Conservation (phyloP, 2,888 invertebrate species). For the Acrobasis suavella region DNA sequence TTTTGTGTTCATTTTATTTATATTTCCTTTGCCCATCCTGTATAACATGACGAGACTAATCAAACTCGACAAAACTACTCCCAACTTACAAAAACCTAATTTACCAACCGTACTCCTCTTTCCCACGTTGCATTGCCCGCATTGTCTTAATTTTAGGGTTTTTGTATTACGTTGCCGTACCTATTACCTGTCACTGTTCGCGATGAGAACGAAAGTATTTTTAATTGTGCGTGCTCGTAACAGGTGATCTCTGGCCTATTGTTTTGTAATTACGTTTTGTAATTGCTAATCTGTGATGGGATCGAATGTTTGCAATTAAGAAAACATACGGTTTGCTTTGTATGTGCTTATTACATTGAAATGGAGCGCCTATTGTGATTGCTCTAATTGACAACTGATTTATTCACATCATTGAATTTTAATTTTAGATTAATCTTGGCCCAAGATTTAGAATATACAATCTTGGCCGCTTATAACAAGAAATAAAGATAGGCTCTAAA, state of each 20-base stretch:
- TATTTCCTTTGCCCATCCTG: too few species aligned
- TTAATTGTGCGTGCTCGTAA: constrained; percentile 19
- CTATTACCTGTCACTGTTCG: constrained; percentile 5
- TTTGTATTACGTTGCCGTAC: constrained; percentile 19
- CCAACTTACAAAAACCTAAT: constrained; percentile 3
- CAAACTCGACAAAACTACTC: neutral
- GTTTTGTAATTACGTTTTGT: constrained; percentile 9
- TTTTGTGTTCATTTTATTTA: too few species aligned
- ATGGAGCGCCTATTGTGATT: constrained; percentile 1
- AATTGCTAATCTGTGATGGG: constrained; percentile 7
- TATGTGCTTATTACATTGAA: neutral
- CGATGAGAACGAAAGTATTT: constrained; percentile 21
- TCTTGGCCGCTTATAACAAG: too few species aligned
- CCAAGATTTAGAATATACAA: too few species aligned
- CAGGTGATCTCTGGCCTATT: constrained; percentile 17
- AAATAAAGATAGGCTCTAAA: too few species aligned
- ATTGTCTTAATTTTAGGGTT: constrained; percentile 20
- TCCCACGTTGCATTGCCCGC: constrained; percentile 16
- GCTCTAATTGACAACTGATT: neutral
- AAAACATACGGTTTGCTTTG: neutral
- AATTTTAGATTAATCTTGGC: neutral
- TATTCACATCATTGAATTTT: neutral
- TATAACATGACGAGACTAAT: too few species aligned
- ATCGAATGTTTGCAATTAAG: constrained; percentile 6
- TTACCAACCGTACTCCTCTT: constrained; percentile 4